These are phyloP conservation scores for Delichon dasypus DNA, from an alignment of 2,797 vertebrate species.

Conservation along the genomic window DNA sequence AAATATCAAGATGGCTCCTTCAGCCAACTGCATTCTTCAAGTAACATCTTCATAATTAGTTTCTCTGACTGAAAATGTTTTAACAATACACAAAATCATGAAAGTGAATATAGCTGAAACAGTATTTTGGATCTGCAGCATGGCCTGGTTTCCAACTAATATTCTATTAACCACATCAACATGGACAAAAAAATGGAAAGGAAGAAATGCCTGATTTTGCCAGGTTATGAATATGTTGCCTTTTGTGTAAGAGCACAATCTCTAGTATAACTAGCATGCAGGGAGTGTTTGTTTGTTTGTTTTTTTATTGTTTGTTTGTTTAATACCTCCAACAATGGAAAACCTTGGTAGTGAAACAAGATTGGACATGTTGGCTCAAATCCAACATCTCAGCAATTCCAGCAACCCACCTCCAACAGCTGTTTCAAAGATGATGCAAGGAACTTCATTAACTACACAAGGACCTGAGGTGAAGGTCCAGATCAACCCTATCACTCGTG, in stretches of 20 bases:
- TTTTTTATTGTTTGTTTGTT: too few species aligned
- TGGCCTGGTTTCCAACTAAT: background rate
- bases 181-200: background rate
- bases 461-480: background rate
- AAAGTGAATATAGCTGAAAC: background rate
- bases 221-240: background rate
- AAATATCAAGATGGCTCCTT: background rate
- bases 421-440: background rate
- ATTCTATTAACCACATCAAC: background rate
- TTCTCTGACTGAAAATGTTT: background rate
- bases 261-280: background rate
- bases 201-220: background rate
- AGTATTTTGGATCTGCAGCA: background rate
- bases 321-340: background rate
- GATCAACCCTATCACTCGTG: background rate
- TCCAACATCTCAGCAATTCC: background rate
- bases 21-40: background rate
- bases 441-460: background rate
- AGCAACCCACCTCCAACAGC: background rate
- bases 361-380: background rate
- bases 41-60: background rate
- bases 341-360: background rate
- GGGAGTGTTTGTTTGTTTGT: background rate
- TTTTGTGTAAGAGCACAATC: background rate
- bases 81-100: background rate